A percentile compares a stretch with the other conserved stretches of the same genome.
Evolutionary conservation across 1,140 invertebrate genomes (phyloP).

Genomic region (Drosophila lacertosa): DNA sequence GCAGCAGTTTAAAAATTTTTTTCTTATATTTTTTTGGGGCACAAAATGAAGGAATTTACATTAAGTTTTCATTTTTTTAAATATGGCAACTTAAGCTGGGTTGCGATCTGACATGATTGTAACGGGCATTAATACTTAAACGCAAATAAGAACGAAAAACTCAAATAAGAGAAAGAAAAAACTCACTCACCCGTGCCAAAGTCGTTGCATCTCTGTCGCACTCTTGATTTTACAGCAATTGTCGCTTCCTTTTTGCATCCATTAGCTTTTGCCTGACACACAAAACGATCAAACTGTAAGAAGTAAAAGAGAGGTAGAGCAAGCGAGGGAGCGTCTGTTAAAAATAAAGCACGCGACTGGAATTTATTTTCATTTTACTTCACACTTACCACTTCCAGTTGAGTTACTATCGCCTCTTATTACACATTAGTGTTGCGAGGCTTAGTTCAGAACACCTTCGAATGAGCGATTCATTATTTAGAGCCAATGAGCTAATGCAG

Average conservation of each 20-base stretch:
- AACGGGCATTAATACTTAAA: conserved; percentile 7
- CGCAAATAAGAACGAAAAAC: conserved; percentile 2
- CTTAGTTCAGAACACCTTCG: too few species aligned
- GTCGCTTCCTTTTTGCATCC: neutral
- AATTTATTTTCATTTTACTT: neutral
- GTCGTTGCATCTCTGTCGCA: conserved; percentile 4
- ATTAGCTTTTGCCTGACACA: neutral
- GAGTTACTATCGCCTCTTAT: too few species aligned
- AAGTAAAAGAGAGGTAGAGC: neutral
- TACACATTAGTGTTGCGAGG: too few species aligned
- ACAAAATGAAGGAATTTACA: conserved; percentile 27
- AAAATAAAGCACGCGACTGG: neutral
- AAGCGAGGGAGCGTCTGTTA: neutral
- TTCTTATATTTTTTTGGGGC: conserved; percentile 27
- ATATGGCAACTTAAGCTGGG: neutral
- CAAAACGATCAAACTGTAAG: neutral
- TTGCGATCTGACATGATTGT: conserved; percentile 32
- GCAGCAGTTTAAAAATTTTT: conserved; percentile 31
- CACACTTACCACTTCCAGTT: neutral
- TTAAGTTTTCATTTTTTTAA: conserved; percentile 13
- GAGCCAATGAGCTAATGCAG: too few species aligned
- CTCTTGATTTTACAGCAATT: neutral
- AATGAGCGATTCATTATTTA: too few species aligned
- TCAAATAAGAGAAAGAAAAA: neutral
- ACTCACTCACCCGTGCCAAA: conserved; percentile 9